Conservation (phyloP, 2,888 invertebrate species). For the Callimorpha dominula region DNA sequence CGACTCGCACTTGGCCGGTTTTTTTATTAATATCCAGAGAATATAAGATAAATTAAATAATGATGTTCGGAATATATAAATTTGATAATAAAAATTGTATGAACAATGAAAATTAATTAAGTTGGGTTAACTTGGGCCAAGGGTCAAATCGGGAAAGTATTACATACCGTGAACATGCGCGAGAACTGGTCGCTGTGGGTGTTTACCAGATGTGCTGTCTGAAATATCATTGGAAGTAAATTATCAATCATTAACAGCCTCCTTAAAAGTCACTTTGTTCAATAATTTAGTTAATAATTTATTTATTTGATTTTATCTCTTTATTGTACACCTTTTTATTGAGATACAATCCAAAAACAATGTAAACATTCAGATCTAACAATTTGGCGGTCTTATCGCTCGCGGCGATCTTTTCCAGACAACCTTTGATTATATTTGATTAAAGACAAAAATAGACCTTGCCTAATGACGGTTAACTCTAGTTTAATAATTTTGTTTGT, state of each 20-base stretch:
- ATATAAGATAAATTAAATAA: not conserved
- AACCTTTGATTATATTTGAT: too few relatives aligned
- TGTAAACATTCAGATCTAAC: too few relatives aligned
- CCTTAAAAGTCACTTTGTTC: not conserved
- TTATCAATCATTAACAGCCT: not conserved
- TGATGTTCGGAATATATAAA: not conserved
- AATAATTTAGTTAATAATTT: not conserved
- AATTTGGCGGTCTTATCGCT: too few relatives aligned
- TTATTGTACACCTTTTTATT: too few relatives aligned
- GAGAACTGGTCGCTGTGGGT: constrained; percentile 61
- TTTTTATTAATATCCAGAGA: not conserved
- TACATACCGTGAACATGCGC: constrained; percentile 45
- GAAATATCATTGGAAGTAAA: constrained; percentile 32
- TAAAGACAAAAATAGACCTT: too few relatives aligned
- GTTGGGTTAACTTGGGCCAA: not conserved
- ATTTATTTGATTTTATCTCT: too few relatives aligned
- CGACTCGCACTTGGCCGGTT: not conserved
- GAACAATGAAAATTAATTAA: not conserved
- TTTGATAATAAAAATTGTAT: not conserved
- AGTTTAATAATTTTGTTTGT: too few relatives aligned
- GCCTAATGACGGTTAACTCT: too few relatives aligned
- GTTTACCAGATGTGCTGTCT: constrained; percentile 67
- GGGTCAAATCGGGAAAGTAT: too few relatives aligned
- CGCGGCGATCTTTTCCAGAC: too few relatives aligned
- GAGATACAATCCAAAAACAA: too few relatives aligned